Conservation (phyloP, 2,797 vertebrate species). For the Luscinia luscinia region DNA sequence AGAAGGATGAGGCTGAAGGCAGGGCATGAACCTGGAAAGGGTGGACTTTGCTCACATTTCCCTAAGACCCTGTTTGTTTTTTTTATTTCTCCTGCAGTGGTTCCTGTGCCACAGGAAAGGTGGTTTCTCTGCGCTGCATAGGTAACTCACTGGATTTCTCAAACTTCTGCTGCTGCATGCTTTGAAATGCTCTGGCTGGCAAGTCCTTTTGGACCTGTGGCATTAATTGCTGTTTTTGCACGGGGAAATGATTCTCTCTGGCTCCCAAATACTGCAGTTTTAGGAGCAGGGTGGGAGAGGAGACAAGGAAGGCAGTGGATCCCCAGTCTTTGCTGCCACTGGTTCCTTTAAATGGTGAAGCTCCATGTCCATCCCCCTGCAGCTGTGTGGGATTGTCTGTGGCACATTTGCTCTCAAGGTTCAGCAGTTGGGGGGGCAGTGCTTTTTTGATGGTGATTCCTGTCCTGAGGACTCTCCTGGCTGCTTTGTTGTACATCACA, state of each 20-base stretch:
- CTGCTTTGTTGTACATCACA: not conserved
- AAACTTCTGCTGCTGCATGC: not conserved
- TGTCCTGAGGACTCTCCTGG: not conserved
- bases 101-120: constrained; percentile 71
- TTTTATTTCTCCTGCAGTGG: constrained; percentile 69
- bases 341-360: not conserved
- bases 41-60: not conserved
- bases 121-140: constrained; percentile 85
- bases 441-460: not conserved
- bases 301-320: not conserved
- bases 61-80: not conserved
- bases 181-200: not conserved
- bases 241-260: not conserved
- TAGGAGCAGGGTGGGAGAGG: not conserved
- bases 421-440: rapidly evolving
- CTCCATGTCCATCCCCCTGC: not conserved
- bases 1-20: not conserved
- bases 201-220: not conserved
- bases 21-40: not conserved
- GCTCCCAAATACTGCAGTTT: not conserved
- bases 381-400: not conserved
- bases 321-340: not conserved
- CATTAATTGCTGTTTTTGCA: not conserved
- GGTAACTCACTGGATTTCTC: constrained; percentile 71
- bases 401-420: rapidly evolving